Evolutionary conservation across 2,797 vertebrate genomes (phyloP).

Genomic region (Synanceia verrucosa): DNA sequence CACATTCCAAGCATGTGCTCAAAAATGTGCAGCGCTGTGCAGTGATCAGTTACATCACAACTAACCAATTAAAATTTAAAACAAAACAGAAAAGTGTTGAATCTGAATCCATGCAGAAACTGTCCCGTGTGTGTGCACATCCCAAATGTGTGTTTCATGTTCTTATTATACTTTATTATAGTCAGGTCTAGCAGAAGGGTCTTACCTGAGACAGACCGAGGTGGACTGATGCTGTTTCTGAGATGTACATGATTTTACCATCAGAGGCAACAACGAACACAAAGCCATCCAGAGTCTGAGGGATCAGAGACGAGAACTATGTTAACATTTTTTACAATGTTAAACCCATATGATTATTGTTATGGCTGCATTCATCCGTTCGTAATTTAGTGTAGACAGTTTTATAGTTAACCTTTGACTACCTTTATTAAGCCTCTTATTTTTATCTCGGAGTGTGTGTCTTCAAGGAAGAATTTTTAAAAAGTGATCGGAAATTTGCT

Average conservation of each 20-base stretch:
- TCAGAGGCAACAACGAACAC: constrained; percentile 95
- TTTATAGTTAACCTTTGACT: neutral
- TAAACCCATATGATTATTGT: neutral
- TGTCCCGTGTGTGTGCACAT: neutral
- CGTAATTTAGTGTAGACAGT: neutral
- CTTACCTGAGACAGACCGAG: constrained; percentile 95
- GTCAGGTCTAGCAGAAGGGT: neutral
- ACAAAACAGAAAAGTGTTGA: neutral
- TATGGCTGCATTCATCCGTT: neutral
- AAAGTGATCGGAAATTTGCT: too few relatives aligned
- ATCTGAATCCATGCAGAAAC: neutral
- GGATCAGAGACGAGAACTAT: constrained; percentile 28
- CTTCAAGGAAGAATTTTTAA: too few relatives aligned
- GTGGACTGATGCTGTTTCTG: constrained; percentile 95
- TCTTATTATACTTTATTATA: neutral
- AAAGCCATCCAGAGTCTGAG: constrained; percentile 94
- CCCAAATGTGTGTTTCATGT: neutral
- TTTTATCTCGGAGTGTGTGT: neutral
- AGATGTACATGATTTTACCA: constrained; percentile 98
- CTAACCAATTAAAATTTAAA: neutral
- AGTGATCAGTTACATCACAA: neutral
- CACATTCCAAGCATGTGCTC: neutral
- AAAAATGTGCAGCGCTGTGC: neutral
- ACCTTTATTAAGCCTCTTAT: neutral
- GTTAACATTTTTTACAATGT: neutral